Base-by-base conservation (phyloP, 2,797 vertebrate species). In the Coilia nasus region DNA sequence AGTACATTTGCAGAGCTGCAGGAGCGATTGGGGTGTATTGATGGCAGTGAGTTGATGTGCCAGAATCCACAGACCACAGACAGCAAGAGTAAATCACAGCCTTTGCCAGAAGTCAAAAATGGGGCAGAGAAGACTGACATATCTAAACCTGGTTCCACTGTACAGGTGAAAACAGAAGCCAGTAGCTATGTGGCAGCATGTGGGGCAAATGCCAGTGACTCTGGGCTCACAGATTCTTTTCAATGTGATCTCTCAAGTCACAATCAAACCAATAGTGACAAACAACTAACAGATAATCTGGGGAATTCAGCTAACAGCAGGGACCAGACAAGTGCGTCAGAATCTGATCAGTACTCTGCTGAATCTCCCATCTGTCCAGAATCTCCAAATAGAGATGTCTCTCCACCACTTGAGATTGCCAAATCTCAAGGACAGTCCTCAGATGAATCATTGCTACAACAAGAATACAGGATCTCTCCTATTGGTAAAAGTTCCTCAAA, bases 1-100 rank as follows among this genome's bases (percentile, higher is more conserved):
- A 98, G 98, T 91, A 99, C 98, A 0, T 99, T 99, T 89, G 98
- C 98, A 0, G 98, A 99, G 91, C 96, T 99, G 83, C 98, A 99
- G 86, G 97, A 99, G 91, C 94, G 98, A 80, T 90, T 99, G 87
- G 98, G 97, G 83, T 98, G 98, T 89, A 99, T 99, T 0, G 97
- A 99, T 0, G 98, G 97, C 88, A 97, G 96, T 21, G 98, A 99
- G 86, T 21, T 90, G 67, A 92, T 94, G 0, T 92, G 93, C 67
- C 96, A 96, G 88, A 95, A 95, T 85, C 88, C n/a, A n/a, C n/a
- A 95, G 84, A 89, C 95, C 56, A 88, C 89, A 21, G 71, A 44
- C 5, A 2, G 5, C 17, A 6, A 9, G 17, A 31, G 71, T 19
- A 78, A 78, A 44, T 21, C 41, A 21, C 88, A 94, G 88, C 87